These are phyloP conservation scores for Dendroctonus valens DNA, from an alignment of 1,140 invertebrate genomes.

Conservation along the genomic window DNA sequence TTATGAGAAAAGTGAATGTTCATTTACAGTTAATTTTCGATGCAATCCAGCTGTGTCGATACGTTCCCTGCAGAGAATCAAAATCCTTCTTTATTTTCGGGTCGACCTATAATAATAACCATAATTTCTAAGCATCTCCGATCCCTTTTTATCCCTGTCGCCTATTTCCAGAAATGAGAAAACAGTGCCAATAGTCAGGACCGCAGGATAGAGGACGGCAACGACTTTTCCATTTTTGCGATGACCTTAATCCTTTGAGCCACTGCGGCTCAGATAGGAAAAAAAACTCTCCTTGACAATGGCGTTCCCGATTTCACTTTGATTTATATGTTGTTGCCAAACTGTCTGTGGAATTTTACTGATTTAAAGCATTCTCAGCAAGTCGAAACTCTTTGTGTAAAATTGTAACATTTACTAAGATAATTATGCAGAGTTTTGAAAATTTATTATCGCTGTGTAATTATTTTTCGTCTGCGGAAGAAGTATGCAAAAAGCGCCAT, in stretches of 20 bases:
- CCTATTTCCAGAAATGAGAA: conserved; percentile 34
- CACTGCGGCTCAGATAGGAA: conserved; percentile 15
- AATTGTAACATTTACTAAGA: too few relatives aligned
- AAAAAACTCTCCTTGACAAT: conserved; percentile 19
- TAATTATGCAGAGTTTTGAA: too few relatives aligned
- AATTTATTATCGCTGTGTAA: too few relatives aligned
- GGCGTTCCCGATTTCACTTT: conserved; percentile 14
- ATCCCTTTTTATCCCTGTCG: conserved; percentile 25
- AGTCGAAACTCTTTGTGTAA: too few relatives aligned
- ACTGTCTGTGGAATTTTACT: too few relatives aligned
- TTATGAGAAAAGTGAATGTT: too few relatives aligned
- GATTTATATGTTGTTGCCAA: conserved; percentile 6
- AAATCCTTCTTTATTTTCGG: conserved; percentile 14
- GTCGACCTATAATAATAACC: conserved; percentile 10
- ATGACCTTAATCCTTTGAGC: conserved; percentile 33
- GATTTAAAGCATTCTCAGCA: too few relatives aligned
- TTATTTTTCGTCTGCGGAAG: too few relatives aligned
- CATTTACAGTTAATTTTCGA: too few relatives aligned
- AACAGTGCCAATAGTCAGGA: conserved; percentile 32
- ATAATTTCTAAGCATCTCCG: conserved; percentile 31
- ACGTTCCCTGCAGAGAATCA: conserved; percentile 12
- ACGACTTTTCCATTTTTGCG: conserved; percentile 19
- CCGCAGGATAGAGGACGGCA: conserved; percentile 17
- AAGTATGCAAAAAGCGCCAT: too few relatives aligned
- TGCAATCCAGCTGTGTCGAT: neutral